Evolutionary conservation across 1,140 invertebrate genomes (phyloP), one percentile per base, ranked within the genome.

Genomic region (Vanessa atalanta): DNA sequence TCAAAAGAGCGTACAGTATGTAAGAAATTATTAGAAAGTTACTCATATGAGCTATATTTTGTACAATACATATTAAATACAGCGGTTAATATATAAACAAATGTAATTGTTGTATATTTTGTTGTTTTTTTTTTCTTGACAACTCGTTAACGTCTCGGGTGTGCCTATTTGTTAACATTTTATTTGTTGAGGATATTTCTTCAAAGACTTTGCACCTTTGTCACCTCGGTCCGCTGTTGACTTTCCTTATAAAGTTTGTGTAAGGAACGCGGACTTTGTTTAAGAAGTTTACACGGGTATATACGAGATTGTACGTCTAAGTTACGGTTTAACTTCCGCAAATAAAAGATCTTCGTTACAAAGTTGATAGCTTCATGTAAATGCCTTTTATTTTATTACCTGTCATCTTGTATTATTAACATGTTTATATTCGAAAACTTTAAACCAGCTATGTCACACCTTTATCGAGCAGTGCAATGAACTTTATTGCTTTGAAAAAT

Each of bases 201-300:
- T 70, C 77, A 73, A 64, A 75, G 73, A 71, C 78, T 70, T 78
- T 72, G 48, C 79, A 82, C 77, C 78, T 82, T 80, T 81, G 81
- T 82, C 80, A 78, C 78, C 75, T 79, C 70, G 70, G 48, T 65
- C 66, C 67, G 66, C n/a, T 84, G 82, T 82, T 79, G 79, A 80
- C 82, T 80, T 77, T 77, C 70, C 75, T 75, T 79, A 76, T 74
- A 78, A 79, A 78, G 51, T 77, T 79, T 78, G 75, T 76, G 77
- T 74, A 74, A 68, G 65, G 63, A 76, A 50, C 72, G 74, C 66
- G 57, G 75, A 72, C 77, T 72, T 64, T 72, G 69, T 66, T 79
- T 76, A 76, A 79, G 71, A 70, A 70, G 68, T 70, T 26, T 47
- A 69, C 67, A 70, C 68, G 14, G 31, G 57, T 61, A 31, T 61